These are phyloP conservation scores for Phytoseiulus persimilis DNA, from an alignment of 2,888 invertebrate species.

Conservation along the genomic window DNA sequence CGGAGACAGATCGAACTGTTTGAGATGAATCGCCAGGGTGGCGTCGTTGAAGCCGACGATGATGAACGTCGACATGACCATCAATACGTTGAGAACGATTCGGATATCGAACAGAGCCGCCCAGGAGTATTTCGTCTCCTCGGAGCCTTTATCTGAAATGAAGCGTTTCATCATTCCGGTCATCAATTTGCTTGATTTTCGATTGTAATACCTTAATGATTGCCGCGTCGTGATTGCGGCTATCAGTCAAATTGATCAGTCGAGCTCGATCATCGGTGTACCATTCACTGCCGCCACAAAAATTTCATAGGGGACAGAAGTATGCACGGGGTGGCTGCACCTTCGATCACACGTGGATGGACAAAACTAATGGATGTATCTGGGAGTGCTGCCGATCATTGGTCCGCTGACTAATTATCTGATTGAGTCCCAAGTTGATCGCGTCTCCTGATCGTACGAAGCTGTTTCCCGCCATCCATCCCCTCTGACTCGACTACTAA, in stretches of 20 bases:
- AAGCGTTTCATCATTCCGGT: not conserved
- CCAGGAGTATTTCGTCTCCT: not conserved
- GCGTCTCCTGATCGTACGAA: not conserved
- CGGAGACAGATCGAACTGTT: conserved; percentile 22
- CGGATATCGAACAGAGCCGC: conserved; percentile 7
- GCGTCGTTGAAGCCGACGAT: conserved; percentile 37
- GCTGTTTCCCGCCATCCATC: no score
- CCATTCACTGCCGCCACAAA: not conserved
- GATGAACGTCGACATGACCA: conserved; percentile 31
- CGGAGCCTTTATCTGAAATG: conserved; percentile 15
- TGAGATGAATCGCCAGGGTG: conserved; percentile 21
- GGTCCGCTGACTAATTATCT: not conserved
- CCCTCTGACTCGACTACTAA: no score
- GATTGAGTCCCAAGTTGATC: not conserved
- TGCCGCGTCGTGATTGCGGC: not conserved
- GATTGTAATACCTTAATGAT: not conserved
- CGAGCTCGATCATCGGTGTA: not conserved
- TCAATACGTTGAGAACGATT: conserved; percentile 12
- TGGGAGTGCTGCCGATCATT: not conserved
- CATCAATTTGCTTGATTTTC: not conserved
- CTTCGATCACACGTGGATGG: not conserved
- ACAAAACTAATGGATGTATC: not conserved
- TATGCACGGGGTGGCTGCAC: not conserved
- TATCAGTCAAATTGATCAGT: not conserved
- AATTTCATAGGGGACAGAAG: not conserved